phyloP scores from a whole-genome alignment of 2,797 vertebrate species.

The Lutjanus campechanus region DNA sequence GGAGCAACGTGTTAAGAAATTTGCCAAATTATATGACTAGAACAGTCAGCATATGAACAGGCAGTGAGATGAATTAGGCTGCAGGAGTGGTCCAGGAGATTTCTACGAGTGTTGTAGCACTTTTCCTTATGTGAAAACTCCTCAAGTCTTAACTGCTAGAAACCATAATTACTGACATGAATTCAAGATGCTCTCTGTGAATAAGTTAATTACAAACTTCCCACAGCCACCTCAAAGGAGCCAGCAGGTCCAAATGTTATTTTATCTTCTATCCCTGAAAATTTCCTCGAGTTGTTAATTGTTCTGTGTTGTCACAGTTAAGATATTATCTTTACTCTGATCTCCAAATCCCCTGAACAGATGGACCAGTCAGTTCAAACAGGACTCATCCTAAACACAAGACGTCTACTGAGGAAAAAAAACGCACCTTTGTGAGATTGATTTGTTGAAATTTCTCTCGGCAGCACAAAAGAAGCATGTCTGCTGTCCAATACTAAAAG shows the following conservation, averaged over 20 bases:
- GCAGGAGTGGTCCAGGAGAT: constrained; percentile 1
- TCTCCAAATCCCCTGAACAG: background rate
- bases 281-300: background rate
- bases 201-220: too few species aligned
- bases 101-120: background rate
- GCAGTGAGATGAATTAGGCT: background rate
- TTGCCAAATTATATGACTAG: background rate
- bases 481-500: background rate
- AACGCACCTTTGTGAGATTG: background rate
- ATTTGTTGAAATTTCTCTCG: constrained; percentile 1
- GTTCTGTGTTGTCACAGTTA: background rate
- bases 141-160: background rate
- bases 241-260: background rate
- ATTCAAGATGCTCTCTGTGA: background rate
- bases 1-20: background rate
- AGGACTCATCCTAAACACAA: constrained; percentile 24
- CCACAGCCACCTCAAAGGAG: too few species aligned
- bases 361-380: background rate
- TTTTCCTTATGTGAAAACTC: background rate
- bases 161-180: background rate
- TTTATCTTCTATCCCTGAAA: background rate
- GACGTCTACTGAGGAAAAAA: constrained; percentile 13
- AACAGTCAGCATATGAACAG: background rate
- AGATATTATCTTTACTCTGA: background rate
- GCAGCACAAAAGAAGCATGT: background rate